Conservation (phyloP, 2,113 vertebrate species). For the Zosterops japonicus region DNA sequence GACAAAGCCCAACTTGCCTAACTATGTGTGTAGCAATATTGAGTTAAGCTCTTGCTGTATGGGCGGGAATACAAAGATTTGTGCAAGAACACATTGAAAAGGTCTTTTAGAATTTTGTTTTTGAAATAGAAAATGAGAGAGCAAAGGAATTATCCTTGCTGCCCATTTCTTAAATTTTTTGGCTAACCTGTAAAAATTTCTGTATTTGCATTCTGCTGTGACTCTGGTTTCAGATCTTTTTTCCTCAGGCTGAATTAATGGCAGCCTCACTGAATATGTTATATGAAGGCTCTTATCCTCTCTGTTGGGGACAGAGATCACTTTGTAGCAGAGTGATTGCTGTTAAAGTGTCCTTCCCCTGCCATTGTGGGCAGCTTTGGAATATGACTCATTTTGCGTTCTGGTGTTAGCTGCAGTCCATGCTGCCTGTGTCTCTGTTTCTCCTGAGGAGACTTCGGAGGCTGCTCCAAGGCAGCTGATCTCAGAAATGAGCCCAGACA, state of each 20-base stretch:
- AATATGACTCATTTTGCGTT: not conserved
- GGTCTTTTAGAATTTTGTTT: not conserved
- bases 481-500: not conserved
- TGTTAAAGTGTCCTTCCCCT: not conserved
- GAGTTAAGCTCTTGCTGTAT: not conserved
- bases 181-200: not conserved
- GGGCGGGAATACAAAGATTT: not conserved
- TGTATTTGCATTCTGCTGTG: not conserved
- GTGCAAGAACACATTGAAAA: not conserved
- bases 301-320: not conserved
- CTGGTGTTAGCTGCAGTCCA: not conserved
- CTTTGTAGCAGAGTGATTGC: not conserved
- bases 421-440: not conserved
- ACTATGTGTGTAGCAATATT: not conserved
- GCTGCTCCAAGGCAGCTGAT: not conserved
- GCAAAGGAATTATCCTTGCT: not conserved
- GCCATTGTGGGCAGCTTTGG: fast-evolving
- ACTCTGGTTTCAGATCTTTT: not conserved
- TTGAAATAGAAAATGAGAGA: not conserved
- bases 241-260: not conserved
- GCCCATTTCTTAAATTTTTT: not conserved
- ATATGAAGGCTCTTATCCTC: not conserved
- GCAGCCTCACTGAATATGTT: not conserved
- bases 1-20: not conserved
- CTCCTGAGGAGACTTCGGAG: not conserved